These are phyloP conservation scores for Drosophila koepferae DNA, from an alignment of 2,888 invertebrate species.

Conservation along the genomic window DNA sequence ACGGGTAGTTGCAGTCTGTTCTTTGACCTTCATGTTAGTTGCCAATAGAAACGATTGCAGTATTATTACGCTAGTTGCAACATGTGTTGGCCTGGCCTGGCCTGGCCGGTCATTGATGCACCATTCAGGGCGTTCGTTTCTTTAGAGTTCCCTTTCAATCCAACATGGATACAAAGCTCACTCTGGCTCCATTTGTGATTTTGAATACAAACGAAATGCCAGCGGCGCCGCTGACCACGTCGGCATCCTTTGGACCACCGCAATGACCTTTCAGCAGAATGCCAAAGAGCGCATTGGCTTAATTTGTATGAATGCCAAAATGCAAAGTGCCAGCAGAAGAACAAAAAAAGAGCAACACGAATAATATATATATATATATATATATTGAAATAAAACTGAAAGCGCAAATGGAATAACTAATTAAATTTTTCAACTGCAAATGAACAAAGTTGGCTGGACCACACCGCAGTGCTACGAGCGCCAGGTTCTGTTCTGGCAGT, in stretches of 20 bases:
- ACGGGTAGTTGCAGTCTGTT: conserved; percentile 11
- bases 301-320: conserved; percentile 50
- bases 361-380: conserved; percentile 1
- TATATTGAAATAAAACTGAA: conserved; percentile 19
- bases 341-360: not conserved
- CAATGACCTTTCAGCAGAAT: conserved; percentile 40
- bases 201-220: conserved; percentile 33
- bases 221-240: conserved; percentile 14
- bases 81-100: conserved; percentile 50
- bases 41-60: conserved; percentile 12
- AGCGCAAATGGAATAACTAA: conserved; percentile 75
- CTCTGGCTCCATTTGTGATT: conserved; percentile 30
- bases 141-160: conserved; percentile 1
- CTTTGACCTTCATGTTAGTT: conserved; percentile 44
- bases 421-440: conserved; percentile 71
- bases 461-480: conserved; percentile 26
- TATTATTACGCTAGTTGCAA: conserved; percentile 51
- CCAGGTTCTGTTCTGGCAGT: conserved; percentile 31
- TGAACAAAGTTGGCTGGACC: conserved; percentile 61
- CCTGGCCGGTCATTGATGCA: conserved; percentile 27
- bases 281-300: conserved; percentile 41
- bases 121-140: conserved; percentile 24
- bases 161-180: conserved; percentile 4
- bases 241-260: conserved; percentile 49
- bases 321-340: conserved; percentile 13